Conservation (phyloP, 2,888 invertebrate genomes). For the Amaurobius ferox region DNA sequence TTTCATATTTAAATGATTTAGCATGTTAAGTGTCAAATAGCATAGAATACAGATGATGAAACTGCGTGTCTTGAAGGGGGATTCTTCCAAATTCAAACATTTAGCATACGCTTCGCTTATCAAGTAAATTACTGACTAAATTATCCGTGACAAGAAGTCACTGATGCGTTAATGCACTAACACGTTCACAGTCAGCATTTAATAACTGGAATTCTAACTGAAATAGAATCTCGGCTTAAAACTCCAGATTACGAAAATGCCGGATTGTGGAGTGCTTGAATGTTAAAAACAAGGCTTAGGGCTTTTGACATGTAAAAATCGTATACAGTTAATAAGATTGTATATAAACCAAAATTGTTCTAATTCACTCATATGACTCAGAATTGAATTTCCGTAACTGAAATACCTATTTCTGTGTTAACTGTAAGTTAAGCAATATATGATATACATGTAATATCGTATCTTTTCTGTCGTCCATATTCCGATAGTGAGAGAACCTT, state of each 20-base stretch:
- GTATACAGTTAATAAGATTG: not conserved
- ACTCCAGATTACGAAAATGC: not conserved
- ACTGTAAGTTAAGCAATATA: no score
- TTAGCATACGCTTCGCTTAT: not conserved
- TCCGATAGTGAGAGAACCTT: no score
- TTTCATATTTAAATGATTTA: not conserved
- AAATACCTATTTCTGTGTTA: no score
- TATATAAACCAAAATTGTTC: not conserved
- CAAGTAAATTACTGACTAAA: slow-evolving; percentile 7
- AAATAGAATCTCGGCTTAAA: not conserved
- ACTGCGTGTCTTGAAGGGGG: not conserved
- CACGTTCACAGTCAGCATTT: slow-evolving; percentile 1
- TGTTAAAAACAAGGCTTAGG: not conserved
- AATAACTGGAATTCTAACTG: not conserved
- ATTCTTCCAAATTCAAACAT: not conserved
- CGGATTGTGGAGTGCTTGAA: not conserved
- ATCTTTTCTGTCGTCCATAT: no score
- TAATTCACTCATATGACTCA: not conserved
- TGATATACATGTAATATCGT: no score
- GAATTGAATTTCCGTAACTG: no score
- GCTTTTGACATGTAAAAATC: not conserved
- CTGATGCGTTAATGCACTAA: not conserved
- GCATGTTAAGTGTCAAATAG: not conserved
- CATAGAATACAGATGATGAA: not conserved
- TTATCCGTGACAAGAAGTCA: slow-evolving; percentile 6